Evolutionary conservation across 2,888 invertebrate genomes (phyloP), one percentile per base, ranked within the genome.

Genomic region (Nipponacmea schrenckii): DNA sequence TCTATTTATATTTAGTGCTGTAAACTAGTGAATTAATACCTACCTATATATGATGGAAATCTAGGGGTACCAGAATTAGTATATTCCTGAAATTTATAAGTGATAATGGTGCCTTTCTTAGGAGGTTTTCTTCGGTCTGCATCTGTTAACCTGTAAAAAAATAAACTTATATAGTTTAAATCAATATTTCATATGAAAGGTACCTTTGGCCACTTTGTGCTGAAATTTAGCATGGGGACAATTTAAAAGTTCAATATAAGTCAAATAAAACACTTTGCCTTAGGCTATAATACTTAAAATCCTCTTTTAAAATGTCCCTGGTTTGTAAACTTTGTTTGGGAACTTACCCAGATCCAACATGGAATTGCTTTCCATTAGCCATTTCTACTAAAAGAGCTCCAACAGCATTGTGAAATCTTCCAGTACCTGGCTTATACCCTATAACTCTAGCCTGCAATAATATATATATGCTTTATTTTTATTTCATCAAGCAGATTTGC

Each of bases 41-140:
- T 76, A 80, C 86, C 85, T 50, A 86, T 50, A 79, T 74, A 87
- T 0, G 85, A 78, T 7, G 87, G 87, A 75, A 87, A 87, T 46
- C 87, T 74, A 15, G 87, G 87, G 26, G 76, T 75, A 1, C 87
- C 87, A 20, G 83, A 79, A 77, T 86, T 85, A 15, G 84, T 83
- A 31, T 84, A 83, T 76, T 87, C 87, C 74, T 87, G 87, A 73
- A 86, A 87, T 72, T 84, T 84, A 80, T 86, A 87, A 24, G 87
- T 87, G 67, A 87, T 87, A 71, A 87, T 86, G 62, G 82, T 79
- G 4, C 86, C 86, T 31, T 80, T 85, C 74, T 86, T 87, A 0
- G 87, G 87, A 64, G 87, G 87, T 62, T 80, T 81, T 67, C 80
- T 76, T 39, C 85, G 74, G 62, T 86, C 82, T 71, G 84, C 83